Percentiles rank a stretch among this genome's conserved stretches.
phyloP scores from a whole-genome alignment of 2,888 invertebrate species.

The Agonopterix subpropinquella region DNA sequence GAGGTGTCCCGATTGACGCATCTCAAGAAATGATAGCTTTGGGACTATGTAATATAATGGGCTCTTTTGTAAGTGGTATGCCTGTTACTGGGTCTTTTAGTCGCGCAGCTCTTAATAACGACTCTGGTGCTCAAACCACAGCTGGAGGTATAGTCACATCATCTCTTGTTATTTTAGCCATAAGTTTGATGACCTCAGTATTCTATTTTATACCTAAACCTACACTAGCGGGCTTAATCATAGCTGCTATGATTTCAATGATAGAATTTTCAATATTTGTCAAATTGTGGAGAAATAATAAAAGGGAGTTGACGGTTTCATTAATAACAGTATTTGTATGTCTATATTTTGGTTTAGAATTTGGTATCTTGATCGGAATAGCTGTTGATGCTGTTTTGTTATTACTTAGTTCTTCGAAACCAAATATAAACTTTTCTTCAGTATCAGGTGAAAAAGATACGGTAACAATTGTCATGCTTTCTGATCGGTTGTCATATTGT shows the following conservation, averaged over 20 bases:
- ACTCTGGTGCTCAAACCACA: conserved; percentile 91
- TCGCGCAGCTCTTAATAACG: conserved; percentile 91
- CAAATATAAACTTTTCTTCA: conserved; percentile 30
- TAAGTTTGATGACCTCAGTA: conserved; percentile 86
- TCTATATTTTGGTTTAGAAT: conserved; percentile 49
- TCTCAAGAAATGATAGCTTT: conserved; percentile 95
- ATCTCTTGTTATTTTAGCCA: conserved; percentile 83
- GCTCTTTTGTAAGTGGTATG: conserved; percentile 91
- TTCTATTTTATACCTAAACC: conserved; percentile 92
- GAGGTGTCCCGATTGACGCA: conserved; percentile 86
- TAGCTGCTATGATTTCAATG: conserved; percentile 92
- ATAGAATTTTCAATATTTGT: conserved; percentile 78
- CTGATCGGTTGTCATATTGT: conserved; percentile 49
- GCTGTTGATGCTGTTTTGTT: conserved; percentile 44
- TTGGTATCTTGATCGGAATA: conserved; percentile 54
- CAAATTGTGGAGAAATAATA: conserved; percentile 87
- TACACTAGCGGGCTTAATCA: conserved; percentile 90
- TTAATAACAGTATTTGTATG: conserved; percentile 40
- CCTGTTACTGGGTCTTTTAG: conserved; percentile 92
- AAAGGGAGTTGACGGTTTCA: conserved; percentile 60
- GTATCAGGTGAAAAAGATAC: conserved; percentile 28
- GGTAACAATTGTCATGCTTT: conserved; percentile 37
- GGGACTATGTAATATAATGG: conserved; percentile 88
- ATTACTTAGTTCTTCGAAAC: conserved; percentile 46
- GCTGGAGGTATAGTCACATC: conserved; percentile 87